Percentiles rank a stretch among this genome's conserved stretches.
Conservation (phyloP, 2,888 invertebrate species). For the Cylindroiulus punctatus region DNA sequence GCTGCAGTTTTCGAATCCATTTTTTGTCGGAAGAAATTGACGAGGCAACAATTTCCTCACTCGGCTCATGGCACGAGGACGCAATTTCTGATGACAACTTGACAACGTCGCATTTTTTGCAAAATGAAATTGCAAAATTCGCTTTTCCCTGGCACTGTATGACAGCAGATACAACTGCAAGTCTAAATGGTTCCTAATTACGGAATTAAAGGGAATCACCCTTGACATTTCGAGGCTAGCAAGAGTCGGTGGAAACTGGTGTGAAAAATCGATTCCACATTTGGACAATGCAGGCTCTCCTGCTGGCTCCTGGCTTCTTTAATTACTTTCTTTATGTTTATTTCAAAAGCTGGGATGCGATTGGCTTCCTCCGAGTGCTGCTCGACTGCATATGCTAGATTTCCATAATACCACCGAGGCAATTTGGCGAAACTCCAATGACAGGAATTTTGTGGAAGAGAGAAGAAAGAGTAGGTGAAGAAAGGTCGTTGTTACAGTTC, state of each 20-base stretch:
- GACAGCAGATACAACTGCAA: not conserved
- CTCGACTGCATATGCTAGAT: not conserved
- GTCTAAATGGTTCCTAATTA: not conserved
- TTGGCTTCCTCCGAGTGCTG: not conserved
- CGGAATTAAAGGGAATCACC: not conserved
- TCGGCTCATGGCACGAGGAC: too few relatives aligned
- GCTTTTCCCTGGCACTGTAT: not conserved
- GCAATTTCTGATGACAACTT: too few relatives aligned
- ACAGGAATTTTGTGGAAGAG: not conserved
- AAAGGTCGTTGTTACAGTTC: constrained; percentile 15
- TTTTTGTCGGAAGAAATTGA: too few relatives aligned
- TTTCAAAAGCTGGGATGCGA: not conserved
- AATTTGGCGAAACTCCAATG: not conserved
- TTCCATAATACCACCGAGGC: not conserved
- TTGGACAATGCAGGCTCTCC: not conserved
- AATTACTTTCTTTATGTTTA: not conserved
- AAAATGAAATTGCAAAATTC: not conserved
- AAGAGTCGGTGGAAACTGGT: not conserved
- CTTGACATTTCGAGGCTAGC: not conserved
- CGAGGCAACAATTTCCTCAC: too few relatives aligned
- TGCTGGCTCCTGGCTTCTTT: not conserved
- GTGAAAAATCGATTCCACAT: constrained; percentile 5
- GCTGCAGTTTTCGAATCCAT: too few relatives aligned
- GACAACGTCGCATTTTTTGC: not conserved
- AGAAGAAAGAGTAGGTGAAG: constrained; percentile 11